These are phyloP conservation scores for Cranoglanis bouderius DNA, from an alignment of 2,113 vertebrate genomes.

Conservation along the genomic window DNA sequence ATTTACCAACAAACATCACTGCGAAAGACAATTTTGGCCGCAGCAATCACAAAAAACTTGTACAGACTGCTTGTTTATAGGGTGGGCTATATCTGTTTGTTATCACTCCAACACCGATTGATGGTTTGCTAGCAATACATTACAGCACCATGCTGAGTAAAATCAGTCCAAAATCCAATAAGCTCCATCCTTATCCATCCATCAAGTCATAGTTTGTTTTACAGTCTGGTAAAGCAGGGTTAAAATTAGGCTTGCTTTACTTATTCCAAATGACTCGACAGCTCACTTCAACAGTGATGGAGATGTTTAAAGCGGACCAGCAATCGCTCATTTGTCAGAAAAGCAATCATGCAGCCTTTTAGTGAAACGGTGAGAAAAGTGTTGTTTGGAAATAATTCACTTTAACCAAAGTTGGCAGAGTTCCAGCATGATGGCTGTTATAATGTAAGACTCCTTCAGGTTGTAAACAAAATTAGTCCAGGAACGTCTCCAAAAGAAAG, in stretches of 20 bases:
- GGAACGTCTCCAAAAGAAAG: neutral
- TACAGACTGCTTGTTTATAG: neutral
- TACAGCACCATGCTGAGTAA: neutral
- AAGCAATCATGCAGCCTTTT: conserved; percentile 19
- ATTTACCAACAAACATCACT: no score
- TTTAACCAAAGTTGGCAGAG: neutral
- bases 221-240: conserved; percentile 14
- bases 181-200: neutral
- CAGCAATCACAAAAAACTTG: no score
- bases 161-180: conserved; percentile 4
- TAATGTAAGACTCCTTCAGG: neutral
- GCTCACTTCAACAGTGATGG: conserved; percentile 7
- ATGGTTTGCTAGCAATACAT: neutral
- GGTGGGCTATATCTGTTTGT: neutral
- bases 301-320: neutral
- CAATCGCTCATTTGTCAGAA: conserved; percentile 14
- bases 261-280: neutral
- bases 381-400: conserved; percentile 16
- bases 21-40: no score
- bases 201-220: conserved; percentile 11
- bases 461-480: neutral
- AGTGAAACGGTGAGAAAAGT: neutral
- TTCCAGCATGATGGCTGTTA: neutral
- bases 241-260: neutral
- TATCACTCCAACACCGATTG: neutral